Percentiles rank a stretch among this genome's conserved stretches.
Conservation (phyloP, 2,113 vertebrate species). For the Balaenoptera acutorostrata region DNA sequence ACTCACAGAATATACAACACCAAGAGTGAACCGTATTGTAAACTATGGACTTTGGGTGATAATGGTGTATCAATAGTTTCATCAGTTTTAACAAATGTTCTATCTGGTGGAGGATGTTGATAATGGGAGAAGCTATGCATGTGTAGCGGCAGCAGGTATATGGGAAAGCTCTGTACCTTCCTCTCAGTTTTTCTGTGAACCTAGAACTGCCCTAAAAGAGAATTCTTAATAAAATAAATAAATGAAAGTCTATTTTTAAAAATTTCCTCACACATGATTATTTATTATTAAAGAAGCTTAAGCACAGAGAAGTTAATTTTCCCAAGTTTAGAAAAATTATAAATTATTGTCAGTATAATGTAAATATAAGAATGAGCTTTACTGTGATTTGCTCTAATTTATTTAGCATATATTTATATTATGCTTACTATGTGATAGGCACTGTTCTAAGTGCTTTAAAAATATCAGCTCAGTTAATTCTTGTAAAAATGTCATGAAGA, state of each 20-base stretch:
- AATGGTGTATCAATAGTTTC: not conserved
- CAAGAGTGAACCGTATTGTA: not conserved
- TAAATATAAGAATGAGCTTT: not conserved
- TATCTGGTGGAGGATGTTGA: not conserved
- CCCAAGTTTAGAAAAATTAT: not conserved
- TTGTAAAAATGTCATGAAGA: not conserved
- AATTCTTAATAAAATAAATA: not conserved
- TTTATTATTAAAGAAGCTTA: not conserved
- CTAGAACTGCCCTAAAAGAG: not conserved
- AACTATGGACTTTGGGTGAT: not conserved
- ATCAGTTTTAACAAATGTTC: not conserved
- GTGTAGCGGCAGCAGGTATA: not conserved
- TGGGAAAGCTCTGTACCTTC: not conserved
- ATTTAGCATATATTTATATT: not conserved
- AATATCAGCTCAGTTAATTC: not conserved
- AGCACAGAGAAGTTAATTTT: not conserved
- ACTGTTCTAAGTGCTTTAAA: not conserved
- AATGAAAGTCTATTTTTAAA: not conserved
- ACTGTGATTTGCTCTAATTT: constrained; percentile 27
- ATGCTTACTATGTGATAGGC: not conserved
- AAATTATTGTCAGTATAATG: not conserved
- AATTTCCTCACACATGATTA: not conserved
- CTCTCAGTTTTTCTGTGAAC: not conserved
- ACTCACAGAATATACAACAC: not conserved
- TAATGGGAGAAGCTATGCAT: not conserved